A percentile compares a stretch with the other conserved stretches of the same genome.
phyloP scores from a whole-genome alignment of 2,888 invertebrate genomes.

The Meta bourneti region DNA sequence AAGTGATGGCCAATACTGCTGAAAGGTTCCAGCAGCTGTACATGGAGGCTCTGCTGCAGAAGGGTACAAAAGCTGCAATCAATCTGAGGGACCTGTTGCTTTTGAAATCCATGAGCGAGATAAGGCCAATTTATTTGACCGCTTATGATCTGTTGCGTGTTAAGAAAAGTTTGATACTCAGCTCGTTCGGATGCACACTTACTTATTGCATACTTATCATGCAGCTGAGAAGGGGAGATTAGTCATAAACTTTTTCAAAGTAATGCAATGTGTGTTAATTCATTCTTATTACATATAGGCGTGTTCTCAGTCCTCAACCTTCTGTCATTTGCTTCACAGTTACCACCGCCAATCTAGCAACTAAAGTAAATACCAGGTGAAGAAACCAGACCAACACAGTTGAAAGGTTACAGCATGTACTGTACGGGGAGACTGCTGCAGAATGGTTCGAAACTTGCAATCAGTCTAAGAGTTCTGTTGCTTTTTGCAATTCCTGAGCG shows the following conservation, averaged over 20 bases:
- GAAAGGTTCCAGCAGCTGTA: background rate
- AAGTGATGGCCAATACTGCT: background rate
- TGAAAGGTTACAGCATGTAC: background rate
- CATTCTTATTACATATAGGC: no score
- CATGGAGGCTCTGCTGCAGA: background rate
- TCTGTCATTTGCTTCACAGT: no score
- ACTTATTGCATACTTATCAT: constrained; percentile 14
- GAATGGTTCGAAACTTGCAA: background rate
- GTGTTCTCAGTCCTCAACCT: no score
- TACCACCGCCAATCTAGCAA: background rate
- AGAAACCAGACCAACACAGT: background rate
- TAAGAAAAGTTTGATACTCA: constrained; percentile 13
- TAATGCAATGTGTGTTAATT: background rate
- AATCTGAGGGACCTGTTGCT: background rate
- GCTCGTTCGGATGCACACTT: constrained; percentile 5
- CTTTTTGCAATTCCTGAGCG: constrained; percentile 4
- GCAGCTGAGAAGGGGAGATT: background rate
- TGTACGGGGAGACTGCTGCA: constrained; percentile 3
- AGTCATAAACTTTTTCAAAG: background rate
- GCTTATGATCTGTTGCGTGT: background rate
- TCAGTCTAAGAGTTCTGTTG: background rate
- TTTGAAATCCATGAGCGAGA: background rate
- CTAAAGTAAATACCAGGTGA: no score
- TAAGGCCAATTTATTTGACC: constrained; percentile 16
- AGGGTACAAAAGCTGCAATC: background rate